These are phyloP conservation scores for Mormyrus hasselquistii DNA, from an alignment of 2,797 vertebrate genomes.

Conservation along the genomic window DNA sequence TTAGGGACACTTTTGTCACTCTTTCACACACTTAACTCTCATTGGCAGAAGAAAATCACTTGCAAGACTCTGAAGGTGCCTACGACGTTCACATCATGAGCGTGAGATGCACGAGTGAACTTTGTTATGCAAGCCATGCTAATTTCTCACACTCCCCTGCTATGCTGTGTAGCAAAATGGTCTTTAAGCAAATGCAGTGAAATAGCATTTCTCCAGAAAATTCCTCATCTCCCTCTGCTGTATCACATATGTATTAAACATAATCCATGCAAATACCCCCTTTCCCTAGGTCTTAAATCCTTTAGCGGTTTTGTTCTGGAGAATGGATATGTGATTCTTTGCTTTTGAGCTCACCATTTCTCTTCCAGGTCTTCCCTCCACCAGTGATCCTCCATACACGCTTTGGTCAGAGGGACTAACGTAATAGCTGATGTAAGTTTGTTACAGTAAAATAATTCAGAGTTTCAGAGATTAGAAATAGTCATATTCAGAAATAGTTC, in stretches of 20 bases:
- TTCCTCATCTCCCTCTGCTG: neutral
- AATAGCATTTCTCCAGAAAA: neutral
- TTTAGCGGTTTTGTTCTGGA: neutral
- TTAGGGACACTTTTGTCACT: neutral
- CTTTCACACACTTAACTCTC: neutral
- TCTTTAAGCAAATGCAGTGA: conserved; percentile 5
- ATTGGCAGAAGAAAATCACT: neutral
- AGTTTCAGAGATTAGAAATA: too few relatives aligned
- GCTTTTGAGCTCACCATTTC: neutral
- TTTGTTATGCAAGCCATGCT: neutral
- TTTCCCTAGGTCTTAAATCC: neutral
- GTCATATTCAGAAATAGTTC: too few relatives aligned
- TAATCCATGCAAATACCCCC: conserved; percentile 5
- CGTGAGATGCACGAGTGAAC: neutral
- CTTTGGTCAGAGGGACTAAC: neutral
- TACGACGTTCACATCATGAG: neutral
- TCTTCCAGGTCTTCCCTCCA: neutral
- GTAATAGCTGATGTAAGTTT: neutral
- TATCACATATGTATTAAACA: neutral
- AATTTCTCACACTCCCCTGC: neutral
- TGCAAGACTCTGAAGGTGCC: neutral
- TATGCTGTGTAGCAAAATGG: neutral
- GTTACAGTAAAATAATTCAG: neutral
- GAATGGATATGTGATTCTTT: neutral
- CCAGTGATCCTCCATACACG: neutral